Base-by-base conservation (phyloP, 1,140 invertebrate genomes). In the Habropoda laboriosa region DNA sequence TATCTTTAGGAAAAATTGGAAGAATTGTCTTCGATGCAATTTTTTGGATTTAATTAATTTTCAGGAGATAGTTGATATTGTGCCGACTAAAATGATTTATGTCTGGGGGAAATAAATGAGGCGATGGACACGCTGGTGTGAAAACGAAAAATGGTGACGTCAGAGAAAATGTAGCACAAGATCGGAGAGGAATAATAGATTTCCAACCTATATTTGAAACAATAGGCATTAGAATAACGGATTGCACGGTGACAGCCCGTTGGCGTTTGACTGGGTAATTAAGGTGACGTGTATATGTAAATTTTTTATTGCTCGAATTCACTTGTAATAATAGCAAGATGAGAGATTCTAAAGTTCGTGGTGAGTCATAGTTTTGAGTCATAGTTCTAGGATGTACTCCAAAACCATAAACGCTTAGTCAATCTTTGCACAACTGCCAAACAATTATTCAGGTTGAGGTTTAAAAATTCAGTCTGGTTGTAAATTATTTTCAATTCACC, bases 361-460 rank as follows among this genome's bases (percentile, higher is more conserved):
- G 64, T 49, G 64, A 32, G 18, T 67, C 42, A 66, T 18, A 8
- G 45, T 47, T 67, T 67, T 49, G 64, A 67, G 27, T 67, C 18
- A 67, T 7, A 21, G 27, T 47, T 47, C 18, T 35, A 18, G n/a
- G 27, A 67, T 32, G 27, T n/a, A 49, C 30, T 47, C 27, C 24
- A 32, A 67, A 67, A 67, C 4, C 38, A 47, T 67, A 49, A 47
- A 67, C 40, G 40, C 40, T 45, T 66, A 47, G 63, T 47, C 63
- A 47, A 45, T 42, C 61, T 64, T 64, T 45, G 3, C 16, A 1
- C 3, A 12, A 64, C 7, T 66, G 42, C 4, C 24, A 66, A 47
- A 66, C 30, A 57, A 8, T 57, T 57, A 35, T 13, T 35, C 32
- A n/a, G 3, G 21, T 35, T 21, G 16, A 35, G 21, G 5, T 3